Evolutionary conservation across 2,797 vertebrate species (phyloP).

Genomic region (Tragelaphus oryx): DNA sequence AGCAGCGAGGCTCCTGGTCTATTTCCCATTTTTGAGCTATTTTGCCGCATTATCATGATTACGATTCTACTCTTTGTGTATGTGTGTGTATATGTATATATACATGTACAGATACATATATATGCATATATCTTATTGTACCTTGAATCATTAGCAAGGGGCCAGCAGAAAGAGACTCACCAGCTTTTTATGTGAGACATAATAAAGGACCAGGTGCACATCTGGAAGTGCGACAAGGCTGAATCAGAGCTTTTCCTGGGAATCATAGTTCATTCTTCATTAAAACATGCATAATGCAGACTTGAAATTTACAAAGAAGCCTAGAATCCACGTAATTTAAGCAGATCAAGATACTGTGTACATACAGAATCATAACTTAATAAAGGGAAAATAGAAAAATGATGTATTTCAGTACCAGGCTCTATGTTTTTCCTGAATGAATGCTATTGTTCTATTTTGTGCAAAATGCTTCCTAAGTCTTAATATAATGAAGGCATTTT

Average conservation of each 20-base stretch:
- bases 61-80: background rate
- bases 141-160: constrained; percentile 71
- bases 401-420: background rate
- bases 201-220: constrained; percentile 85
- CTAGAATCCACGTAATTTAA: constrained; percentile 69
- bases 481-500: constrained; percentile 57
- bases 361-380: constrained; percentile 44
- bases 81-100: background rate
- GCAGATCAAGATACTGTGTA: constrained; percentile 55
- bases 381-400: background rate
- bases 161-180: constrained; percentile 59
- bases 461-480: constrained; percentile 48
- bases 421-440: constrained; percentile 44
- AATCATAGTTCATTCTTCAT: constrained; percentile 83
- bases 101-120: background rate
- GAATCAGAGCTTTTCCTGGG: constrained; percentile 68
- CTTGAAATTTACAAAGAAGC: constrained; percentile 74
- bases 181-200: constrained; percentile 68
- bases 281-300: constrained; percentile 71
- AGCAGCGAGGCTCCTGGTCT: constrained; percentile 57
- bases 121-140: background rate
- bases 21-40: constrained; percentile 64
- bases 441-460: background rate
- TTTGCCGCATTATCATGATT: constrained; percentile 51
- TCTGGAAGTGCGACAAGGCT: constrained; percentile 80